phyloP scores from a whole-genome alignment of 92 coral and sea anemone species.

The Epizoanthus fatuus region DNA sequence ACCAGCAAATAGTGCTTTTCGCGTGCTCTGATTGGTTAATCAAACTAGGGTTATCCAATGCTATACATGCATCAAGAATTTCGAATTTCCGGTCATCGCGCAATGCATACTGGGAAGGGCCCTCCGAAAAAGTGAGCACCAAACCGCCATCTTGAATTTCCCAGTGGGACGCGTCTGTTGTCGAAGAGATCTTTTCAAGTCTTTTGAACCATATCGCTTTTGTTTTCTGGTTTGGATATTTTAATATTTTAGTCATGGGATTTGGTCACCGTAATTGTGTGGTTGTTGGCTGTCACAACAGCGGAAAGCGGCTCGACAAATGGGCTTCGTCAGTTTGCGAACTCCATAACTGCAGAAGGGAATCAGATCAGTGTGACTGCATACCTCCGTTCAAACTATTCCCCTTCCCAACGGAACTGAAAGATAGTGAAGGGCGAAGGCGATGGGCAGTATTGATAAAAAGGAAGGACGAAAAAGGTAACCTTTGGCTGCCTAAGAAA shows the following conservation, averaged over 20 bases:
- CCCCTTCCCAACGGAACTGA: slow-evolving; percentile 48
- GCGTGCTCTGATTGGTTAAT: too few relatives aligned
- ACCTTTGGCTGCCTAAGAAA: slow-evolving; percentile 33
- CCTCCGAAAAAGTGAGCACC: slow-evolving; percentile 53
- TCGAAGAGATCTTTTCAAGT: slow-evolving; percentile 18
- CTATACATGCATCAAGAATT: slow-evolving; percentile 49
- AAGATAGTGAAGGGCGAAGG: slow-evolving; percentile 32
- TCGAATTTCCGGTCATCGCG: slow-evolving; percentile 42
- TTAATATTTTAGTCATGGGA: slow-evolving; percentile 50
- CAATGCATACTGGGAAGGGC: slow-evolving; percentile 34
- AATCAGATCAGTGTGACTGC: slow-evolving; percentile 50
- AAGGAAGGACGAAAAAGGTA: slow-evolving; percentile 30
- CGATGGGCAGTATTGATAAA: slow-evolving; percentile 40
- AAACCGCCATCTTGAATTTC: slow-evolving; percentile 34
- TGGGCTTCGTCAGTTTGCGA: slow-evolving; percentile 55
- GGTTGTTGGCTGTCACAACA: slow-evolving; percentile 52
- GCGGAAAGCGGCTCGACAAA: slow-evolving; percentile 55
- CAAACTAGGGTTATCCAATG: too few relatives aligned
- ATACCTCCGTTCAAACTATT: slow-evolving; percentile 50
- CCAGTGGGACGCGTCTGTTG: slow-evolving; percentile 18
- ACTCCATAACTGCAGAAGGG: slow-evolving; percentile 44
- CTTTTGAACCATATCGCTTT: slow-evolving; percentile 5
- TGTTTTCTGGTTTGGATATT: slow-evolving; percentile 40
- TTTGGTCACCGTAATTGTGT: slow-evolving; percentile 59
- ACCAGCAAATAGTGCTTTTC: too few relatives aligned